Conservation (phyloP, 2,797 vertebrate genomes). For the Sciaenops ocellatus region DNA sequence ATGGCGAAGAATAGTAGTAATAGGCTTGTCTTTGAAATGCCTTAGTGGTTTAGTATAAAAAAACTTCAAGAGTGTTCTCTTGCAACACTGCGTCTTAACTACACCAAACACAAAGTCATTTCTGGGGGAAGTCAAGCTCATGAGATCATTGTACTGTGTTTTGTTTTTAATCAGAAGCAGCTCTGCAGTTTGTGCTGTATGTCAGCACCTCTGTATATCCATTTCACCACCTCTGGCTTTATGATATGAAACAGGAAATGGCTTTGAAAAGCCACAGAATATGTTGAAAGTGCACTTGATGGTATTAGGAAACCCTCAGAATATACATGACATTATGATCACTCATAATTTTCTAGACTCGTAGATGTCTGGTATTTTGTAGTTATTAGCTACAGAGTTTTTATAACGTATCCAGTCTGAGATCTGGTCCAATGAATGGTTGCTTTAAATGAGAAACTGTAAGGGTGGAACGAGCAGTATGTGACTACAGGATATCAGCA, state of each 20-base stretch:
- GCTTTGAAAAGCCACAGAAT: conserved; percentile 21
- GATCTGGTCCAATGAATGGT: background rate
- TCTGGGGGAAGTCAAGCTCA: background rate
- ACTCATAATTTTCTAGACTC: background rate
- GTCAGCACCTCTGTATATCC: background rate
- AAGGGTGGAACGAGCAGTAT: background rate
- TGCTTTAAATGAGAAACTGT: background rate
- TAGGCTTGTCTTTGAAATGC: too few relatives aligned
- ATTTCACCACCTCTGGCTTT: background rate
- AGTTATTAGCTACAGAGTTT: background rate
- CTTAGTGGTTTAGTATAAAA: background rate
- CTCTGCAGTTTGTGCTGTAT: background rate
- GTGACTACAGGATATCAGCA: background rate
- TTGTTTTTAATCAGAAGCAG: background rate
- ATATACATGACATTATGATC: background rate
- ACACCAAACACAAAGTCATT: background rate
- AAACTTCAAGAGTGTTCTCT: background rate
- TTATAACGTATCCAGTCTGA: background rate
- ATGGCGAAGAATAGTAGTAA: background rate
- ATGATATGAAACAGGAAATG: conserved; percentile 38
- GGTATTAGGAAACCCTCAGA: background rate
- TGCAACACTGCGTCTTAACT: background rate
- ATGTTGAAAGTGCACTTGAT: background rate
- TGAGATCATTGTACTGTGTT: background rate
- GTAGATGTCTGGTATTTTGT: background rate